Conservation (phyloP, 2,888 invertebrate genomes). For the Keiferia lycopersicella region DNA sequence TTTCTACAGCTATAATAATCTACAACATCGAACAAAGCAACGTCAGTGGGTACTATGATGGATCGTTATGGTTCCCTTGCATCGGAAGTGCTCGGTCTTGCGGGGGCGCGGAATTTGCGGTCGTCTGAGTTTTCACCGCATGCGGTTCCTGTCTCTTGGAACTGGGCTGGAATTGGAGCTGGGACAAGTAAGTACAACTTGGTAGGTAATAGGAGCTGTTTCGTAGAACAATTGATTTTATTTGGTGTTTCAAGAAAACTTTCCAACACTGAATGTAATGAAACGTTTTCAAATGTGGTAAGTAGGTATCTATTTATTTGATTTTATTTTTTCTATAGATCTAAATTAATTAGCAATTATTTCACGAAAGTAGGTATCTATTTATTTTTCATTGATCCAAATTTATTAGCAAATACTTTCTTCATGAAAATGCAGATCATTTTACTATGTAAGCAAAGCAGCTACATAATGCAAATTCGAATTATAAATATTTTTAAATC, state of each 20-base stretch:
- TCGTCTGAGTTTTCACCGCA: not conserved
- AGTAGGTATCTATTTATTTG: too few relatives aligned
- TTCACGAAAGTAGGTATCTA: too few relatives aligned
- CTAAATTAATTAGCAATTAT: too few relatives aligned
- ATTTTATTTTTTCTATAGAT: too few relatives aligned
- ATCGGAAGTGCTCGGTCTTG: conserved; percentile 1
- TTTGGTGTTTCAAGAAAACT: not conserved
- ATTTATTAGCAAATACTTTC: too few relatives aligned
- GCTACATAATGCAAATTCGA: too few relatives aligned
- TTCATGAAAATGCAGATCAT: too few relatives aligned
- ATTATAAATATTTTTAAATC: too few relatives aligned
- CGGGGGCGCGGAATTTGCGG: conserved; percentile 14
- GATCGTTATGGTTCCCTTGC: conserved; percentile 3
- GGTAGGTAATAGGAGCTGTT: not conserved
- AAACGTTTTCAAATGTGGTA: too few relatives aligned
- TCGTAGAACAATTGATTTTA: conserved; percentile 7
- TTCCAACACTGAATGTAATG: not conserved
- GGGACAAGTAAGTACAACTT: not conserved
- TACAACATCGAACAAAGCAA: not conserved
- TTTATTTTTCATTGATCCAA: too few relatives aligned
- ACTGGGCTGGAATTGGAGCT: not conserved
- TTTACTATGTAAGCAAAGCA: too few relatives aligned
- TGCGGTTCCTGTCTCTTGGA: conserved; percentile 9
- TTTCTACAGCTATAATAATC: not conserved
- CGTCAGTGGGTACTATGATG: conserved; percentile 3